Conservation (phyloP, 1,140 invertebrate species). For the Reticulitermes speratus region DNA sequence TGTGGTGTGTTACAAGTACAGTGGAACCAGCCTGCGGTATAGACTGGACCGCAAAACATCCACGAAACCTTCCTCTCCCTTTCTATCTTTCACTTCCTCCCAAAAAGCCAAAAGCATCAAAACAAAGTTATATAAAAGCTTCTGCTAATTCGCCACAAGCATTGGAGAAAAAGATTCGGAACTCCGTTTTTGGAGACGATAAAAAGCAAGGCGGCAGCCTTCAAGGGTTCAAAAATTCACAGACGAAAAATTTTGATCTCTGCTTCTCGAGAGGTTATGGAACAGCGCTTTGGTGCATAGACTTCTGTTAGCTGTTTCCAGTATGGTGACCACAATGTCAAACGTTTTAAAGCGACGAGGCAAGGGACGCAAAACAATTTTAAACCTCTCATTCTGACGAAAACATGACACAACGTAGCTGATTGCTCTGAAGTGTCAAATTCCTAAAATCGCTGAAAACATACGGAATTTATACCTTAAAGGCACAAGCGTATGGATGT, state of each 20-base stretch:
- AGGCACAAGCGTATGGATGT: too few relatives aligned
- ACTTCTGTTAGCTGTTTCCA: neutral
- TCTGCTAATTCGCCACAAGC: constrained; percentile 9
- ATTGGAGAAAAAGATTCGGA: neutral
- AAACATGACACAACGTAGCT: too few relatives aligned
- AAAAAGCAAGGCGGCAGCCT: neutral
- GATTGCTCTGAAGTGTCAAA: too few relatives aligned
- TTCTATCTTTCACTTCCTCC: neutral
- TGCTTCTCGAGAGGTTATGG: neutral
- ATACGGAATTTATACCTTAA: too few relatives aligned
- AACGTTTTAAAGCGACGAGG: neutral
- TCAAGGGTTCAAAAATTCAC: neutral
- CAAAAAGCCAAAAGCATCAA: neutral
- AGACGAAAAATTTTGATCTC: neutral
- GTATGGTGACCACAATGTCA: neutral
- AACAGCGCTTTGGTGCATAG: neutral
- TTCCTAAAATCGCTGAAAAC: too few relatives aligned
- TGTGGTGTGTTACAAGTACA: constrained; percentile 4
- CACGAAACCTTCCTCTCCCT: neutral
- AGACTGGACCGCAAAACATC: neutral
- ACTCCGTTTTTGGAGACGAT: neutral
- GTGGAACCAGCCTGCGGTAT: neutral
- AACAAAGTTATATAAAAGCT: neutral
- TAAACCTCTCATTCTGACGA: too few relatives aligned
- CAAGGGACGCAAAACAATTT: too few relatives aligned